Evolutionary conservation across 1,140 invertebrate species (phyloP), one percentile per base, ranked within the genome.

Genomic region (Drosophila simulans): DNA sequence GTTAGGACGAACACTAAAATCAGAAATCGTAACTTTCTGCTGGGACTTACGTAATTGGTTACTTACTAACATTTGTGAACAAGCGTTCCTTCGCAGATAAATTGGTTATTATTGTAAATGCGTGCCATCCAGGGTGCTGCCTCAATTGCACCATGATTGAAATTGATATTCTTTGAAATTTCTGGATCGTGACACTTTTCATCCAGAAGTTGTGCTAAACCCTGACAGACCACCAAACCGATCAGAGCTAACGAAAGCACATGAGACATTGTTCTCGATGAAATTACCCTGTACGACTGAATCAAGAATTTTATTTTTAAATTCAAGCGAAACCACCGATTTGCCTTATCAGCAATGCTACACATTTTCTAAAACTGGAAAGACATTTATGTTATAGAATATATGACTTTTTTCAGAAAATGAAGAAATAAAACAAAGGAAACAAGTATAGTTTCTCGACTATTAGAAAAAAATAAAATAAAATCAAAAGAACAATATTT

Each of bases 71-170:
- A 40, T 34, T 35, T 45, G 39, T 31, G 27, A 0, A 63, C 20
- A 4, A 63, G n/a, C 2, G 60, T 55, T 17, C 60, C 52, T 1
- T 27, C 27, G 25, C 60, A 63, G 4, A 63, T 8, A 20, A 63
- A 56, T 8, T 11, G 7, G 17, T 22, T 4, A 10, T 17, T 2
- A 22, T 43, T 25, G 8, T 15, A 15, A 0, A 63, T 13, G 4
- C 11, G 0, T 10, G 31, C 60, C 27, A 57, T 34, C 60, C 60
- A 63, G 1, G 52, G 27, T 4, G n/a, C 31, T 1, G 11, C 4
- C 3, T 8, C 8, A 37, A 11, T 13, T 37, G 35, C 27, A 31
- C 27, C 27, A 31, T 31, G 27, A 31, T 31, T 31, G 5, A 31
- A 2, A 8, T 37, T 13, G 12, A 13, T 4, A 1, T 37, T 37